phyloP scores from a whole-genome alignment of 2,888 invertebrate species.

The Caenorhabditis sulstoni region DNA sequence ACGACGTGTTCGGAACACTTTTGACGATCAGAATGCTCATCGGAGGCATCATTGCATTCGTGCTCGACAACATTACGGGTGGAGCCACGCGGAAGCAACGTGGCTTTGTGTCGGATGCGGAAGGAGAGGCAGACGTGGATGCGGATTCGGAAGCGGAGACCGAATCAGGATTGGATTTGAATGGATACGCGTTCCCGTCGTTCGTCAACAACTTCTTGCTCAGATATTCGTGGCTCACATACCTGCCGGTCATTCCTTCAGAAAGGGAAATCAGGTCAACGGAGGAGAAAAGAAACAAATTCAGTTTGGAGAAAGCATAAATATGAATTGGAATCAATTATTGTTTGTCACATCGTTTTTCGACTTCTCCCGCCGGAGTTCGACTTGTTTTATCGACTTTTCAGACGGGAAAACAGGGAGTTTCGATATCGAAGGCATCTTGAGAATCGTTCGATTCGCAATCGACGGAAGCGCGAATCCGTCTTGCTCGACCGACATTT shows the following conservation, averaged over 20 bases:
- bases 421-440: constrained; percentile 30
- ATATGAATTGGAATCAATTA: constrained; percentile 7
- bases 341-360: neutral
- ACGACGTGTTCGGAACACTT: constrained; percentile 74
- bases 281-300: constrained; percentile 47
- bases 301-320: constrained; percentile 38
- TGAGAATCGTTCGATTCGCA: constrained; percentile 35
- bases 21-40: constrained; percentile 80
- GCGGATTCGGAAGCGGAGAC: constrained; percentile 26
- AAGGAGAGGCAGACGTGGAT: constrained; percentile 9
- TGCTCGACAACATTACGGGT: constrained; percentile 80
- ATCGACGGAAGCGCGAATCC: constrained; percentile 40
- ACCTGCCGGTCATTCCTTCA: constrained; percentile 43
- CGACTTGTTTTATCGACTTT: constrained; percentile 26
- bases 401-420: constrained; percentile 41
- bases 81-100: constrained; percentile 49
- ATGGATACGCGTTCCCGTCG: constrained; percentile 51
- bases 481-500: constrained; percentile 16
- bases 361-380: constrained; percentile 20
- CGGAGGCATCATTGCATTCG: constrained; percentile 81
- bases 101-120: constrained; percentile 44
- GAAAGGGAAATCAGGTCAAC: constrained; percentile 38
- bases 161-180: constrained; percentile 15
- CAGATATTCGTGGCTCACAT: constrained; percentile 45
- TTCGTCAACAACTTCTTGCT: constrained; percentile 41